Percentiles rank a stretch among this genome's conserved stretches.
Conservation (phyloP, 2,888 invertebrate species). For the Idaea straminata region DNA sequence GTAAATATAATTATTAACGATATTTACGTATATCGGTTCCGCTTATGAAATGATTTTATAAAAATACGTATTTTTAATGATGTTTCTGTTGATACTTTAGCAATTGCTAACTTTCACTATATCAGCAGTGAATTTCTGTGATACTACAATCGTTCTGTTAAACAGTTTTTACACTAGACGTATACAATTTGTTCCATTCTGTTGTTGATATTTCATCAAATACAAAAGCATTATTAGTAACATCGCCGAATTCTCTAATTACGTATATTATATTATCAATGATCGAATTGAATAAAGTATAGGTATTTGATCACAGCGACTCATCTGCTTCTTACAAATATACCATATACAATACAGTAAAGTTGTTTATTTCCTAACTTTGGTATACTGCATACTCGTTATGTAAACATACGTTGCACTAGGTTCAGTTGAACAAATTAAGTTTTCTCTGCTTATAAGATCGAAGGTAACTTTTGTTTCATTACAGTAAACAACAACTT, state of each 20-base stretch:
- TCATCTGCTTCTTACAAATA: slow-evolving; percentile 34
- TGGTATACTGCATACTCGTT: slow-evolving; percentile 76
- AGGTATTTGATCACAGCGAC: slow-evolving; percentile 20
- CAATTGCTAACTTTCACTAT: slow-evolving; percentile 5
- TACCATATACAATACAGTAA: slow-evolving; percentile 51
- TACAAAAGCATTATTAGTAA: not conserved
- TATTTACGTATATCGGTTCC: slow-evolving; percentile 77
- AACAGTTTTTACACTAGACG: slow-evolving; percentile 1
- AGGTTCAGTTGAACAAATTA: slow-evolving; percentile 47
- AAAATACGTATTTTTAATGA: slow-evolving; percentile 69
- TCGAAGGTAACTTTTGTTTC: slow-evolving; percentile 74
- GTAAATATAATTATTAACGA: slow-evolving; percentile 67
- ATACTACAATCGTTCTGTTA: slow-evolving; percentile 3
- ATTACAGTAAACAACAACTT: slow-evolving; percentile 57
- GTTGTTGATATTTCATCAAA: not conserved
- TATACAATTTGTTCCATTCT: not conserved
- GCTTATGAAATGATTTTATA: slow-evolving; percentile 77
- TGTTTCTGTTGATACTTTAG: slow-evolving; percentile 40
- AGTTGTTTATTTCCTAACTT: slow-evolving; percentile 76
- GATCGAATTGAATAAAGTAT: not conserved
- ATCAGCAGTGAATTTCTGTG: slow-evolving; percentile 3
- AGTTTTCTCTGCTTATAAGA: slow-evolving; percentile 52
- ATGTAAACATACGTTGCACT: slow-evolving; percentile 52
- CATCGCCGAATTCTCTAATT: not conserved
- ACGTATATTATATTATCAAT: not conserved